A percentile compares a stretch with the other conserved stretches of the same genome.
These are phyloP conservation scores for Solea senegalensis DNA, from an alignment of 2,113 vertebrate species.

Conservation along the genomic window DNA sequence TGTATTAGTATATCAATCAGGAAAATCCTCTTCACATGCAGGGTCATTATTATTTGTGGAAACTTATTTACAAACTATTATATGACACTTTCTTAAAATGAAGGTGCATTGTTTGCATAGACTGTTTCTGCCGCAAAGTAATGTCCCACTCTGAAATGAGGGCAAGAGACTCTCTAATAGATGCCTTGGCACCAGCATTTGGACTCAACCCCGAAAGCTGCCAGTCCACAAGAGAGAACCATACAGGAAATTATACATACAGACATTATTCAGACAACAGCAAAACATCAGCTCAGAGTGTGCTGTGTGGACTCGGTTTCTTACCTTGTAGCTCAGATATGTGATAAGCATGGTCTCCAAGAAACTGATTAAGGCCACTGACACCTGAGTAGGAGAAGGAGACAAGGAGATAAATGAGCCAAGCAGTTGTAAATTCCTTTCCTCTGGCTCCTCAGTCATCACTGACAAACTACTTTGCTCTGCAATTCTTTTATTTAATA, in stretches of 20 bases:
- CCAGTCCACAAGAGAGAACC: background rate
- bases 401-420: slow-evolving; percentile 30
- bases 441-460: slow-evolving; percentile 11
- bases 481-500: slow-evolving; percentile 25
- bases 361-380: slow-evolving; percentile 94
- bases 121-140: background rate
- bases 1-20: no score
- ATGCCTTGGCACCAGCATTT: background rate
- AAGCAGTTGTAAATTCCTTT: slow-evolving; percentile 6
- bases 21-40: no score
- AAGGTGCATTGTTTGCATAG: background rate
- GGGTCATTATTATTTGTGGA: no score
- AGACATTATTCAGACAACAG: slow-evolving; percentile 15
- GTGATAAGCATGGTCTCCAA: slow-evolving; percentile 97
- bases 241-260: background rate
- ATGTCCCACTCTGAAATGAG: background rate
- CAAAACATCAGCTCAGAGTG: background rate
- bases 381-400: slow-evolving; percentile 83
- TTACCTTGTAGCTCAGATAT: slow-evolving; percentile 99
- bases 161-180: slow-evolving; percentile 1
- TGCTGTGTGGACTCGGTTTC: slow-evolving; percentile 14
- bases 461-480: background rate
- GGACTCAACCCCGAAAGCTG: slow-evolving; percentile 7
- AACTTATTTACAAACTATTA: no score
- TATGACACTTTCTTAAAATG: no score